These are phyloP conservation scores for Fragum fragum DNA, from an alignment of 2,888 invertebrate species.

Conservation along the genomic window DNA sequence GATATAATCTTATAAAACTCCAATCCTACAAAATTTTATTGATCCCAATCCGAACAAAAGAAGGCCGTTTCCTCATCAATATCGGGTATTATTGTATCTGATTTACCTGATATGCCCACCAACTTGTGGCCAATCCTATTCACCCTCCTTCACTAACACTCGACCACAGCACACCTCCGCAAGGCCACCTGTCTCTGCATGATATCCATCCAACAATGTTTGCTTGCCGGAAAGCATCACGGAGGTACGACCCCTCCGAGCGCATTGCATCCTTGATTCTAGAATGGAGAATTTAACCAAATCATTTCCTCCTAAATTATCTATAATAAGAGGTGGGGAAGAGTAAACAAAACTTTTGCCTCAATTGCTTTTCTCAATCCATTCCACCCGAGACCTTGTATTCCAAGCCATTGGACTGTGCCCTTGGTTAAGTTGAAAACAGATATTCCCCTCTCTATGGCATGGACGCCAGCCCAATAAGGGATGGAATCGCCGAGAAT, in stretches of 20 bases:
- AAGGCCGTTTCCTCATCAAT: slow-evolving; percentile 20
- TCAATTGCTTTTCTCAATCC: slow-evolving; percentile 1
- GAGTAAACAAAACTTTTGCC: too few species aligned
- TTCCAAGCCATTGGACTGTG: neutral
- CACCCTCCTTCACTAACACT: slow-evolving; percentile 7
- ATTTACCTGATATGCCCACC: neutral
- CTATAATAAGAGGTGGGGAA: neutral
- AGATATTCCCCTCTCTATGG: neutral
- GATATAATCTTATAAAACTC: slow-evolving; percentile 36
- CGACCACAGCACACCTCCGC: too few species aligned
- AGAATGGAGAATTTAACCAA: neutral
- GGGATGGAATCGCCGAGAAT: slow-evolving; percentile 42
- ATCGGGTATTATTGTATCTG: neutral
- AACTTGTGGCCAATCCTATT: slow-evolving; percentile 4
- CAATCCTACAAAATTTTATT: slow-evolving; percentile 27
- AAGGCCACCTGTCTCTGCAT: too few species aligned
- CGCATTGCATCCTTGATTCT: neutral
- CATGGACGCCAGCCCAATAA: slow-evolving; percentile 38
- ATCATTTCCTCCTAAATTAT: slow-evolving; percentile 31
- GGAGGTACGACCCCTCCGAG: neutral
- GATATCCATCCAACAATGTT: too few species aligned
- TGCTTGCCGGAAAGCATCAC: too few species aligned
- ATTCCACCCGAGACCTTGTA: neutral
- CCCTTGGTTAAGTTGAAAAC: neutral
- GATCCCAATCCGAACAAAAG: slow-evolving; percentile 21